These are phyloP conservation scores for Anguilla pacifica DNA, from an alignment of 2,797 vertebrate genomes.

Conservation along the genomic window DNA sequence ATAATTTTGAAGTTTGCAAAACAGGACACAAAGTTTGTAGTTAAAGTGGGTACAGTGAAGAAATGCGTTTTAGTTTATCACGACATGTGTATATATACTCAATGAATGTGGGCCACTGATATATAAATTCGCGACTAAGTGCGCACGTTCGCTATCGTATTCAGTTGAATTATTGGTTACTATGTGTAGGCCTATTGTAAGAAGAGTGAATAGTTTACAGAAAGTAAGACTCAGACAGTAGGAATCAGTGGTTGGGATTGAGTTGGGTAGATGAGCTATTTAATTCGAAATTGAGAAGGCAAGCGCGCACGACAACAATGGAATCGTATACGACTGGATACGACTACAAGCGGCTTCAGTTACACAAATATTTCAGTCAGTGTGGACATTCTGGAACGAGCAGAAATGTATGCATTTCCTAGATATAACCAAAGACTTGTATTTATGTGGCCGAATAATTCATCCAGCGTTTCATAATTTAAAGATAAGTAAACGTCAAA, in stretches of 20 bases:
- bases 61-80: neutral
- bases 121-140: neutral
- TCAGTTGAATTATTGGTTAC: neutral
- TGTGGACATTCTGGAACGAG: neutral
- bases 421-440: neutral
- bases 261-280: neutral
- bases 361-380: neutral
- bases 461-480: neutral
- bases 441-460: neutral
- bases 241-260: neutral
- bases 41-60: neutral
- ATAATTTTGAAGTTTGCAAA: neutral
- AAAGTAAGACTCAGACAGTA: neutral
- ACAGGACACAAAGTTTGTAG: neutral
- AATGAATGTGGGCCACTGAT: neutral
- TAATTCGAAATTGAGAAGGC: neutral
- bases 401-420: neutral
- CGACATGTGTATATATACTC: neutral
- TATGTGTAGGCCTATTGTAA: neutral
- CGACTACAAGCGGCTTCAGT: neutral
- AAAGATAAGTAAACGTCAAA: neutral
- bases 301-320: neutral
- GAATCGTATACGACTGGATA: neutral
- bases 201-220: neutral
- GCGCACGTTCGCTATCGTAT: neutral